A percentile compares a stretch with the other conserved stretches of the same genome.
Conservation (phyloP, 1,140 invertebrate species). For the Stegodyphus mimosarum region DNA sequence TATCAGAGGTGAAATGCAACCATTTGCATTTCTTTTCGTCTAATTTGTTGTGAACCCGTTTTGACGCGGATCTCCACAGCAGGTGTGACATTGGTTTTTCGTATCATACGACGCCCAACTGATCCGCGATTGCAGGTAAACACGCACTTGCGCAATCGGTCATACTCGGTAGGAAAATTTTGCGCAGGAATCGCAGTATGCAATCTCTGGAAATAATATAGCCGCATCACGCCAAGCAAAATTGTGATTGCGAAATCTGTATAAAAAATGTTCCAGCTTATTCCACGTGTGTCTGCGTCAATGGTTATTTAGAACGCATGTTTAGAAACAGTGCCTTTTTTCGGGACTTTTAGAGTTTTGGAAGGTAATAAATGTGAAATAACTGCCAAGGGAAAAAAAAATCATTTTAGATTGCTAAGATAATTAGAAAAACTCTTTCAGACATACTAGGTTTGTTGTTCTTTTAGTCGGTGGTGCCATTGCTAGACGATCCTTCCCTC, state of each 20-base stretch:
- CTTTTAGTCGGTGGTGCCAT: too few relatives aligned
- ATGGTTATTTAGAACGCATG: neutral
- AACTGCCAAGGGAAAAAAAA: too few relatives aligned
- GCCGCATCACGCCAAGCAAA: slow-evolving; percentile 36
- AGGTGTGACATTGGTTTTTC: slow-evolving; percentile 1
- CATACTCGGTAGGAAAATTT: slow-evolving; percentile 26
- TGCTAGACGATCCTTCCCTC: too few relatives aligned
- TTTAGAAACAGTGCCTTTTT: too few relatives aligned
- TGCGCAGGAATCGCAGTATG: slow-evolving; percentile 35
- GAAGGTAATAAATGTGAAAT: too few relatives aligned
- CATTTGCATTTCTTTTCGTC: slow-evolving; percentile 8
- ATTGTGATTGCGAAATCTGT: neutral
- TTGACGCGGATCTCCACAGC: neutral
- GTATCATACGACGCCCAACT: neutral
- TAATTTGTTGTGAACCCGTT: slow-evolving; percentile 15
- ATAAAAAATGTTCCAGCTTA: neutral
- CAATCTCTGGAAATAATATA: slow-evolving; percentile 32
- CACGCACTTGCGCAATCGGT: neutral
- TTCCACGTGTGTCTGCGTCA: neutral
- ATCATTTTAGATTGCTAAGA: too few relatives aligned
- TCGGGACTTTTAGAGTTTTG: too few relatives aligned
- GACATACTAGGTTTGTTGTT: too few relatives aligned
- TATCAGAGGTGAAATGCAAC: neutral
- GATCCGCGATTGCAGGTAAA: neutral
- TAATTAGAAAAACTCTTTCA: too few relatives aligned